Percentiles rank a stretch among this genome's conserved stretches.
These are phyloP conservation scores for Panthera leo DNA, from an alignment of 2,113 vertebrate genomes.

Conservation along the genomic window DNA sequence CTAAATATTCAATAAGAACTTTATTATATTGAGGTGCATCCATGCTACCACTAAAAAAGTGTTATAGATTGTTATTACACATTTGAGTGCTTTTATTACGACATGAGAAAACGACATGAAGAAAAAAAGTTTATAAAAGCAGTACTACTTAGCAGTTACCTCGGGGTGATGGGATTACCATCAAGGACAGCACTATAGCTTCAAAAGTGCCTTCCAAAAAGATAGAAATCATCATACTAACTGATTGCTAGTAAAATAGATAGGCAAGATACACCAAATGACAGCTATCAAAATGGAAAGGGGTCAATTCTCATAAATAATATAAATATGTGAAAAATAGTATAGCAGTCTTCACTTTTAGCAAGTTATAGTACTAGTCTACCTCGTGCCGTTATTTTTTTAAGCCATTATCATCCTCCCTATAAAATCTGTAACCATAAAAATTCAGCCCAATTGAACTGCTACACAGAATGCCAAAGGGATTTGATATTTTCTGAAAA, in stretches of 20 bases:
- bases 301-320: neutral
- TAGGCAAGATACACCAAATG: neutral
- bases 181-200: neutral
- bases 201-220: neutral
- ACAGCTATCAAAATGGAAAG: neutral
- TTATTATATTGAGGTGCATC: neutral
- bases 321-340: neutral
- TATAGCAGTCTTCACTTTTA: neutral
- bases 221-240: neutral
- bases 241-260: neutral
- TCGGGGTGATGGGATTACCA: neutral
- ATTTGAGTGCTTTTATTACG: constrained; percentile 14
- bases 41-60: neutral
- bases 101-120: neutral
- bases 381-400: neutral
- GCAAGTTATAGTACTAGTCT: neutral
- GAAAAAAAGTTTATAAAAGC: neutral
- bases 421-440: constrained; percentile 46
- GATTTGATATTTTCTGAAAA: neutral
- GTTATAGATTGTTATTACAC: neutral
- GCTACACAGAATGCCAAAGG: neutral
- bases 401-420: neutral
- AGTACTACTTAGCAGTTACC: neutral
- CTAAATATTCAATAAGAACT: neutral
- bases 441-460: constrained; percentile 41